These are phyloP conservation scores for Phthorimaea operculella DNA, from an alignment of 1,140 invertebrate genomes.

Conservation along the genomic window DNA sequence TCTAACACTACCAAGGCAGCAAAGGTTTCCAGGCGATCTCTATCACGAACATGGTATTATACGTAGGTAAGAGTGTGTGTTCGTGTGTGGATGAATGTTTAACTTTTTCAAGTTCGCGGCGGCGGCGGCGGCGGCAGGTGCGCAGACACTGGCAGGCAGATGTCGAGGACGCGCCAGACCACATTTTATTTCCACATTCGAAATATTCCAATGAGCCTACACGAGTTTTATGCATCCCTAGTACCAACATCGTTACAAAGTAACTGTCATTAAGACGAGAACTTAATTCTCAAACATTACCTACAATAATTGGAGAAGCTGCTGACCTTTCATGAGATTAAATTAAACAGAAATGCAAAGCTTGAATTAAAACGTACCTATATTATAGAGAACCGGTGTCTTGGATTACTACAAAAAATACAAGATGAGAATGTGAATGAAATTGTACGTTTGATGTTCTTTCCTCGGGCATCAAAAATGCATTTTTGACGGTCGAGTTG, in stretches of 20 bases:
- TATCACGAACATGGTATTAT: conserved; percentile 6
- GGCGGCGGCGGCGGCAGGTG: conserved; percentile 39
- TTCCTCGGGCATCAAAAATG: conserved; percentile 17
- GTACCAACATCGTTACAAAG: not conserved
- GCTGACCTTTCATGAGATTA: not conserved
- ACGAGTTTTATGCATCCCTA: not conserved
- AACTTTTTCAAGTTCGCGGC: conserved; percentile 21
- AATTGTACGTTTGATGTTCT: conserved; percentile 9
- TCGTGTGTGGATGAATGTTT: conserved; percentile 26
- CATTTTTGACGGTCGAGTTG: conserved; percentile 19
- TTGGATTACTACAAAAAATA: not conserved
- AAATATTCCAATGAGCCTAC: not conserved
- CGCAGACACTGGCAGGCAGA: conserved; percentile 45
- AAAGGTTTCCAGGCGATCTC: conserved; percentile 29
- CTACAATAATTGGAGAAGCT: not conserved
- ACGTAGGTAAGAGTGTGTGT: conserved; percentile 11
- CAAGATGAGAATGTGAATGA: not conserved
- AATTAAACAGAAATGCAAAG: not conserved
- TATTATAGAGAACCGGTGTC: not conserved
- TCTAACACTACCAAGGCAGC: conserved; percentile 25
- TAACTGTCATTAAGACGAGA: conserved; percentile 3
- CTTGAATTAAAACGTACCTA: conserved; percentile 2
- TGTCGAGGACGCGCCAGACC: conserved; percentile 20
- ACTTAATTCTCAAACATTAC: conserved; percentile 1
- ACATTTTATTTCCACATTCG: not conserved